A percentile compares a stretch with the other conserved stretches of the same genome.
Conservation (phyloP, 2,113 vertebrate genomes). For the Bagarius yarrelli region DNA sequence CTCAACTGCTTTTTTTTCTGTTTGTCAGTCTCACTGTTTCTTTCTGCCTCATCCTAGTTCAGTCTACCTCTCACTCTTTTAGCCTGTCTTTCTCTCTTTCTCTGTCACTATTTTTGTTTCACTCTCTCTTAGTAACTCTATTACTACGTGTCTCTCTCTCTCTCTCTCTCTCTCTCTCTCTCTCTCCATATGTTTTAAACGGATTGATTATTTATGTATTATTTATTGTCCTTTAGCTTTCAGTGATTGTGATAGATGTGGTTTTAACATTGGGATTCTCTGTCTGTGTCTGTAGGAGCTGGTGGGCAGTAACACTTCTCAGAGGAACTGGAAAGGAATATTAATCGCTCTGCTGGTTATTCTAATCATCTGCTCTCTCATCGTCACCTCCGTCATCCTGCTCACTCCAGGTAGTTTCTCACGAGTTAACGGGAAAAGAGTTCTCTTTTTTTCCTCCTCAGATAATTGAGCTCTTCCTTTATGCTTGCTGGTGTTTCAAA, state of each 20-base stretch:
- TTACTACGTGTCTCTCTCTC: neutral
- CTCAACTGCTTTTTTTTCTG: conserved; percentile 29
- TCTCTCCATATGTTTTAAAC: conserved; percentile 18
- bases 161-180: conserved; percentile 41
- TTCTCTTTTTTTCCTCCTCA: neutral
- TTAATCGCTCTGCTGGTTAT: conserved; percentile 98
- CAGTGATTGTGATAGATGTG: no score
- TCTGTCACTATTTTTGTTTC: conserved; percentile 19
- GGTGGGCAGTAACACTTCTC: conserved; percentile 96
- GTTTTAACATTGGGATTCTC: neutral
- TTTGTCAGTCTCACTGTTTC: neutral
- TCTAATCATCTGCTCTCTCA: conserved; percentile 97
- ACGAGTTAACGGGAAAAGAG: no score
- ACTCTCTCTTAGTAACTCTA: neutral
- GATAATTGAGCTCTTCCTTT: neutral
- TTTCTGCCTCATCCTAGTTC: no score
- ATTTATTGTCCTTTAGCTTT: no score
- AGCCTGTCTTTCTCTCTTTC: neutral
- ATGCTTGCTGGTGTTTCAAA: neutral
- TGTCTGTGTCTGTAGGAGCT: conserved; percentile 79
- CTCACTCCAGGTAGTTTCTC: conserved; percentile 88
- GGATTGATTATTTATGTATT: no score
- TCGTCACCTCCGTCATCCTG: conserved; percentile 97
- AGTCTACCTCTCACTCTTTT: neutral
- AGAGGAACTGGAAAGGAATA: conserved; percentile 99